phyloP scores from a whole-genome alignment of 2,113 vertebrate species.

The Alectura lathami region DNA sequence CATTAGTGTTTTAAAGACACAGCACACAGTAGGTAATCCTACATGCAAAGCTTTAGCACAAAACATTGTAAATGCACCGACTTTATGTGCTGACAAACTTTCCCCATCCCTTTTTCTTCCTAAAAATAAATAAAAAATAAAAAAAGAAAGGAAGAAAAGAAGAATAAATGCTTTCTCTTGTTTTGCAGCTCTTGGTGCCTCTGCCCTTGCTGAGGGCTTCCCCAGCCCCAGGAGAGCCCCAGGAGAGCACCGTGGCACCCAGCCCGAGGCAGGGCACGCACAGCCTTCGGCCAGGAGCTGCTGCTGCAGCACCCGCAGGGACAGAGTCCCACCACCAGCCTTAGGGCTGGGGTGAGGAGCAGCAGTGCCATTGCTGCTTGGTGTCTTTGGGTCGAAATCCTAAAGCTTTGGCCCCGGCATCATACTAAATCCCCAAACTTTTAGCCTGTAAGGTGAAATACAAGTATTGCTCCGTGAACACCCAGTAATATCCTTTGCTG shows the following conservation, averaged over 20 bases:
- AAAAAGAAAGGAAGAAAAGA: too few species aligned
- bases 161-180: background rate
- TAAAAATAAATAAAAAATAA: too few species aligned
- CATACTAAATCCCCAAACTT: background rate
- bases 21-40: slow-evolving; percentile 21
- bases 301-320: background rate
- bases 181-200: background rate
- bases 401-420: background rate
- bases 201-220: background rate
- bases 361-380: background rate
- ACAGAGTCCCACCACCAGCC: fast-evolving
- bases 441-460: background rate
- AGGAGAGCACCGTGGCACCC: fast-evolving
- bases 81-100: background rate
- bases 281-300: background rate
- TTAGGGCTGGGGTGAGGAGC: background rate
- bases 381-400: background rate
- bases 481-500: background rate
- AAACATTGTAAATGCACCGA: background rate
- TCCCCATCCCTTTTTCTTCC: background rate
- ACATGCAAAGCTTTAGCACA: slow-evolving; percentile 30
- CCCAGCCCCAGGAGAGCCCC: fast-evolving
- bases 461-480: background rate
- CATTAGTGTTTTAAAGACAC: slow-evolving; percentile 78
- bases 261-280: background rate